Evolutionary conservation across 2,888 invertebrate species (phyloP).

Genomic region (Tortrix viridana): DNA sequence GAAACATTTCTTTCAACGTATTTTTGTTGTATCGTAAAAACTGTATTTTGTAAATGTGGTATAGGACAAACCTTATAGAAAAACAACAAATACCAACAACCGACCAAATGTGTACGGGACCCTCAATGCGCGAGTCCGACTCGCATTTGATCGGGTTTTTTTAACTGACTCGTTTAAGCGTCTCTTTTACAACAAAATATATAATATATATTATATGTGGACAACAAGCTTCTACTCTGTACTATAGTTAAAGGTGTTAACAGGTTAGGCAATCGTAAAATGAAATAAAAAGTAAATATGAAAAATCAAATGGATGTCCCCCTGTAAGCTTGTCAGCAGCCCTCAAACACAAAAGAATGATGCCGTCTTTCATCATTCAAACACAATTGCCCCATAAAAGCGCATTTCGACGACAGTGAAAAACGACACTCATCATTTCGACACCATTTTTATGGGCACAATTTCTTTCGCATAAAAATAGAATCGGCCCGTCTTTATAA

Average conservation of each 20-base stretch:
- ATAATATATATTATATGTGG: no score
- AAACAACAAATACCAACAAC: no score
- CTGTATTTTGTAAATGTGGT: no score
- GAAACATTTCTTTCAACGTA: no score
- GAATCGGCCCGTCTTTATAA: slow-evolving; percentile 79
- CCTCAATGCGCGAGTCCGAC: no score
- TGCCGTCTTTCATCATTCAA: slow-evolving; percentile 62
- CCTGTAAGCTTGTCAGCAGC: slow-evolving; percentile 32
- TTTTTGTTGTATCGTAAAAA: no score
- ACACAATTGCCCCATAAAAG: slow-evolving; percentile 78
- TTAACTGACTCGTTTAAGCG: no score
- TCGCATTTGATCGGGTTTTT: no score
- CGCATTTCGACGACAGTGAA: slow-evolving; percentile 77
- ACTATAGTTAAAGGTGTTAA: background rate
- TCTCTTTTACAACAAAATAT: no score
- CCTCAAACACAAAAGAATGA: slow-evolving; percentile 46
- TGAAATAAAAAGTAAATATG: slow-evolving; percentile 22
- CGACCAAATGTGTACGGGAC: no score
- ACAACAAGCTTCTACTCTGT: no score
- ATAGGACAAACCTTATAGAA: no score
- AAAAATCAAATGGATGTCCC: slow-evolving; percentile 24
- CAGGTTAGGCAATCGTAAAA: background rate
- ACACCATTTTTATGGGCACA: slow-evolving; percentile 80
- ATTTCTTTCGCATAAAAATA: slow-evolving; percentile 83
- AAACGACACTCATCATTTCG: slow-evolving; percentile 81